phyloP scores from a whole-genome alignment of 1,140 invertebrate species.

The Drosophila lowei region DNA sequence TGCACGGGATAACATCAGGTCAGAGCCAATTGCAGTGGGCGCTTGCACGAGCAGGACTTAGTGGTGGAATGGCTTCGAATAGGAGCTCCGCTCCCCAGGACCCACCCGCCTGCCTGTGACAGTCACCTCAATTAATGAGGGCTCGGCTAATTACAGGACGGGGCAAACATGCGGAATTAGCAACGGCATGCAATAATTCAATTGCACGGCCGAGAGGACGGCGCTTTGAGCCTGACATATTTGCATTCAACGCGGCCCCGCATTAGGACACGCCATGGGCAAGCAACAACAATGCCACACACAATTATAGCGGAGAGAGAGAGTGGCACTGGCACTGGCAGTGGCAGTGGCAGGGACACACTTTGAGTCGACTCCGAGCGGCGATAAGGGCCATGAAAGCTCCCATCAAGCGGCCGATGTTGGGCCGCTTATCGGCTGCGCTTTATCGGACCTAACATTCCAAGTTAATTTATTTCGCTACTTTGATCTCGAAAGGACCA shows the following conservation, averaged over 20 bases:
- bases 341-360: constrained; percentile 34
- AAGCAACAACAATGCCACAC: no score
- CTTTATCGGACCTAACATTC: constrained; percentile 57
- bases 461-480: constrained; percentile 71
- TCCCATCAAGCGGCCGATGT: constrained; percentile 34
- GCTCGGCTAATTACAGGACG: constrained; percentile 62
- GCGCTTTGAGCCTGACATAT: constrained; percentile 27
- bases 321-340: neutral
- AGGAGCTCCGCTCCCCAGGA: neutral
- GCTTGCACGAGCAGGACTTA: constrained; percentile 1
- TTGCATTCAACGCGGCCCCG: constrained; percentile 7
- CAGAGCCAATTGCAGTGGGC: constrained; percentile 16
- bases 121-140: constrained; percentile 68
- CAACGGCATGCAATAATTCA: constrained; percentile 69
- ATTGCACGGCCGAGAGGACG: constrained; percentile 44
- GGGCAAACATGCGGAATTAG: constrained; percentile 49
- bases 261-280: constrained; percentile 50
- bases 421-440: constrained; percentile 52
- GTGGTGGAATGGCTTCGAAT: constrained; percentile 10
- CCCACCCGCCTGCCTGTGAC: constrained; percentile 24
- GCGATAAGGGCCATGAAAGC: constrained; percentile 61
- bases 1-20: constrained; percentile 14
- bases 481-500: constrained; percentile 56
- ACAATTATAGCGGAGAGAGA: constrained; percentile 3
- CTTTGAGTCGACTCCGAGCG: constrained; percentile 4